phyloP scores from a whole-genome alignment of 2,113 vertebrate genomes.

The Forbesichthys papilliferus region DNA sequence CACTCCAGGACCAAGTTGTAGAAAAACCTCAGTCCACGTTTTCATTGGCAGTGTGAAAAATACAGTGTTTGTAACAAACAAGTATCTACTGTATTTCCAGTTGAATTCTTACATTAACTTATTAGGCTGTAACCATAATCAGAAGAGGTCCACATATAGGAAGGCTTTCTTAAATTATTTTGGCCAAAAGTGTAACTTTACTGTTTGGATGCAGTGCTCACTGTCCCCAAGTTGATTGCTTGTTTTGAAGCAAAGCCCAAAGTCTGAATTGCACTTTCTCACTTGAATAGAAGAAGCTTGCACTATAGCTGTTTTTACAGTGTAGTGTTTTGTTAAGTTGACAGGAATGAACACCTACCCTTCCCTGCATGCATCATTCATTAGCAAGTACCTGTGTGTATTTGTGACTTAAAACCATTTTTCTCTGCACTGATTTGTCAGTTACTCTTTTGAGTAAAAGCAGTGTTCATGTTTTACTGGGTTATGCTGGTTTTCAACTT shows the following conservation, averaged over 20 bases:
- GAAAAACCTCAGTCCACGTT: no score
- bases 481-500: background rate
- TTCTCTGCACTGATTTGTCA: conserved; percentile 5
- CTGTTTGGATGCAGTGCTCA: background rate
- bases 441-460: background rate
- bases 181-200: background rate
- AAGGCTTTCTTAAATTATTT: no score
- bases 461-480: conserved; percentile 15
- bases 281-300: background rate
- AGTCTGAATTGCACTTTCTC: background rate
- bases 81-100: no score
- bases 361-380: background rate
- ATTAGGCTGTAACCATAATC: no score
- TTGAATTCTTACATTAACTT: no score
- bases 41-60: no score
- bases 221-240: background rate
- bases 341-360: conserved; percentile 7
- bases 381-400: background rate
- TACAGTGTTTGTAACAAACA: no score
- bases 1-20: no score
- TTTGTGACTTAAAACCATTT: background rate
- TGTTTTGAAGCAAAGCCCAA: background rate
- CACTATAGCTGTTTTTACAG: background rate
- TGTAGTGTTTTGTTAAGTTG: background rate
- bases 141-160: no score